phyloP scores from a whole-genome alignment of 2,797 vertebrate species.

The Furcifer pardalis region DNA sequence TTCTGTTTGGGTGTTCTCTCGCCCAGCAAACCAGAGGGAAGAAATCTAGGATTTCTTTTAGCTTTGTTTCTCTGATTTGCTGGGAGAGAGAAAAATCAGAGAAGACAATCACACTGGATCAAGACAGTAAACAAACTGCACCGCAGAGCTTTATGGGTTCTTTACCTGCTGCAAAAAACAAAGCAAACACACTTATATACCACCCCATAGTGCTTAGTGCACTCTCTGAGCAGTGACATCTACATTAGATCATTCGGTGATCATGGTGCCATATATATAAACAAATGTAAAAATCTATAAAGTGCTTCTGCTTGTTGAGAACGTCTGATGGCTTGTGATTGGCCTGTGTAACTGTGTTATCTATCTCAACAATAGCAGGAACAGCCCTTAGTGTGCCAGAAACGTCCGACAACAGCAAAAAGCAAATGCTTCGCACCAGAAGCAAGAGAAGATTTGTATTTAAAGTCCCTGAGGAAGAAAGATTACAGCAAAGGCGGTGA shows the following conservation, averaged over 20 bases:
- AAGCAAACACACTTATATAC: too few species aligned
- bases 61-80: neutral
- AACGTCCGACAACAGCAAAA: constrained; percentile 91
- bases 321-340: too few species aligned
- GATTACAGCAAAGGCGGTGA: constrained; percentile 80
- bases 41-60: neutral
- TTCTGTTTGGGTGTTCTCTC: neutral
- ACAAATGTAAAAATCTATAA: neutral
- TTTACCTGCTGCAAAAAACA: neutral
- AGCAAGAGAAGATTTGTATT: constrained; percentile 97
- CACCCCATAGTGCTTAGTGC: too few species aligned
- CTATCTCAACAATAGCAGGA: constrained; percentile 75
- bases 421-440: constrained; percentile 94
- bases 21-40: neutral
- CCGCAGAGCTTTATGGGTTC: neutral
- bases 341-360: constrained; percentile 13
- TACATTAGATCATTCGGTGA: neutral
- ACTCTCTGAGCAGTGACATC: too few species aligned
- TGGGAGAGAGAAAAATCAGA: neutral
- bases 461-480: constrained; percentile 93
- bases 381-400: constrained; percentile 87
- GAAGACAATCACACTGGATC: neutral
- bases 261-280: neutral
- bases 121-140: neutral
- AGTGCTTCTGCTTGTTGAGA: neutral